These are phyloP conservation scores for Tapirus terrestris DNA, from an alignment of 2,113 vertebrate genomes.

Conservation along the genomic window DNA sequence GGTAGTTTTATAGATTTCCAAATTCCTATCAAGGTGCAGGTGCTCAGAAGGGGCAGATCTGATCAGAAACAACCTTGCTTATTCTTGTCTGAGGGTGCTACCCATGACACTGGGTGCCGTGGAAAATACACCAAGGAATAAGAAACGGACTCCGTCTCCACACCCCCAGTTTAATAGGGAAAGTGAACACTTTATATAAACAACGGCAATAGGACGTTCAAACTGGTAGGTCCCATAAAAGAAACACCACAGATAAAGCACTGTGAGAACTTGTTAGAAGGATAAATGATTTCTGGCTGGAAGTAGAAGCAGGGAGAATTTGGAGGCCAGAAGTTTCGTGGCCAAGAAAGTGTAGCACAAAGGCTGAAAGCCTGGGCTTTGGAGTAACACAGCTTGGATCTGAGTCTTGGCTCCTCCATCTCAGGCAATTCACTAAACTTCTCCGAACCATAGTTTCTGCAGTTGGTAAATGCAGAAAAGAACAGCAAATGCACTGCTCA, in stretches of 20 bases:
- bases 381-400: background rate
- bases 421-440: background rate
- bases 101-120: fast-evolving
- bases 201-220: background rate
- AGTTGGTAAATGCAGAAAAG: background rate
- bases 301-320: background rate
- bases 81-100: background rate
- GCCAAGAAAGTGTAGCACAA: background rate
- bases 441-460: background rate
- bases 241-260: background rate
- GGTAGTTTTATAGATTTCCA: background rate
- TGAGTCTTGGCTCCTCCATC: background rate
- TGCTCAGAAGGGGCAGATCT: background rate
- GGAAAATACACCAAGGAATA: background rate
- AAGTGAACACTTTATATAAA: background rate
- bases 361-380: background rate
- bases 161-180: background rate
- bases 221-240: background rate
- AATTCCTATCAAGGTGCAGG: background rate
- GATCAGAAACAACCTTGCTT: background rate
- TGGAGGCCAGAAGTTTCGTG: background rate
- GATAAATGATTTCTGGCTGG: constrained; percentile 24
- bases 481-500: fast-evolving
- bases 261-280: background rate
- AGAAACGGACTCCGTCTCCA: background rate